Conservation (phyloP, 1,140 invertebrate genomes). For the Drosophila paulistorum region DNA sequence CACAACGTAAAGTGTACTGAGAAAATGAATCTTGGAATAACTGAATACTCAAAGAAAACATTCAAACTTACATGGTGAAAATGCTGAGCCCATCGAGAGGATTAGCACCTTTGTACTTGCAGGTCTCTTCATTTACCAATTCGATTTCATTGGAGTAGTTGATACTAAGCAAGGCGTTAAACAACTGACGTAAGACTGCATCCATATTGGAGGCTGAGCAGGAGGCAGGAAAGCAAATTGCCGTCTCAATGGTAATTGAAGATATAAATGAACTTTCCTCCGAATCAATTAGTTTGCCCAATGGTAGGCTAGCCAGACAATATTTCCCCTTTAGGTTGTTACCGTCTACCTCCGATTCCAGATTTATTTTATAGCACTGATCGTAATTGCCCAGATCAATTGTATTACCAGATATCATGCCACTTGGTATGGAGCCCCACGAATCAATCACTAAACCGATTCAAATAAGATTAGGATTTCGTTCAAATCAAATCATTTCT, state of each 20-base stretch:
- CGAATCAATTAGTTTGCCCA: not conserved
- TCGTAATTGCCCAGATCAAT: constrained; percentile 2
- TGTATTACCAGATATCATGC: constrained; percentile 3
- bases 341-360: not conserved
- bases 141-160: not conserved
- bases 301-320: not conserved
- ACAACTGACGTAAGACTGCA: not conserved
- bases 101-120: not conserved
- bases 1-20: not conserved
- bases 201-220: not conserved
- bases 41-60: not conserved
- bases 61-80: not conserved
- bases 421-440: not conserved
- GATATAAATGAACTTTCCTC: not conserved
- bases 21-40: not conserved
- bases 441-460: not conserved
- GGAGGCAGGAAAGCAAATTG: constrained; percentile 8
- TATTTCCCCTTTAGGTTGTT: not conserved
- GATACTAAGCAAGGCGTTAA: not conserved
- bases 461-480: not conserved
- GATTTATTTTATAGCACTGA: constrained; percentile 3
- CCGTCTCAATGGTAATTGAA: not conserved
- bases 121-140: constrained; percentile 3
- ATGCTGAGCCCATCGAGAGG: constrained; percentile 2
- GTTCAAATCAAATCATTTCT: not conserved